Evolutionary conservation across 2,797 vertebrate species (phyloP).

Genomic region (Limosa lapponica): DNA sequence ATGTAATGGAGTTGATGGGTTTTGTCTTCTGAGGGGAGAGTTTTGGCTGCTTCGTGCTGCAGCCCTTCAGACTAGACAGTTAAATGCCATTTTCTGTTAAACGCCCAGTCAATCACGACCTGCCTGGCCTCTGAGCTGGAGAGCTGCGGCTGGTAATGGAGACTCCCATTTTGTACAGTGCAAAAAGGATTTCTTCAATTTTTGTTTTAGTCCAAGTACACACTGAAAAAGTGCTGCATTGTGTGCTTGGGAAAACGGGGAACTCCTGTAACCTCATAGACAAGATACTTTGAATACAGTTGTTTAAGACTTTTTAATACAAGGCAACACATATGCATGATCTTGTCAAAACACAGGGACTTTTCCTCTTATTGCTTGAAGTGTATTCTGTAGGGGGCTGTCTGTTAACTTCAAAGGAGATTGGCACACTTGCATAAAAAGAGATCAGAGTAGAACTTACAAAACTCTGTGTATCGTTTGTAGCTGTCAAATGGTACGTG

Average conservation of each 20-base stretch:
- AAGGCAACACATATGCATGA: fast-evolving
- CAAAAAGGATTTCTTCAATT: background rate
- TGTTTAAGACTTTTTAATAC: background rate
- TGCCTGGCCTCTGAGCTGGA: background rate
- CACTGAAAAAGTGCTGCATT: background rate
- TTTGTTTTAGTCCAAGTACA: background rate
- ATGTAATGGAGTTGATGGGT: background rate
- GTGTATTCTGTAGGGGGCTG: background rate
- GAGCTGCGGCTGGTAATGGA: background rate
- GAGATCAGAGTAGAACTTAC: background rate
- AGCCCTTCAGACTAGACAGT: background rate
- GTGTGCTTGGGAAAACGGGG: background rate
- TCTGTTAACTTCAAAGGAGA: background rate
- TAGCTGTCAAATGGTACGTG: background rate
- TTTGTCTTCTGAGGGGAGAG: background rate
- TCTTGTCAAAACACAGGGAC: background rate
- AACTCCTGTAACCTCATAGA: background rate
- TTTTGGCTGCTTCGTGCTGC: background rate
- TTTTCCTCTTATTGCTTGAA: background rate
- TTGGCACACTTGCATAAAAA: background rate
- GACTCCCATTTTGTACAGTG: background rate
- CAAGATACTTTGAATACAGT: background rate
- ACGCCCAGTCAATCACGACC: background rate
- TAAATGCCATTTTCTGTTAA: background rate
- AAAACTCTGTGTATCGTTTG: background rate